Percentiles rank a stretch among this genome's conserved stretches.
These are phyloP conservation scores for Ichneumoninae sp. DNA, from an alignment of 2,888 invertebrate species.

Conservation along the genomic window DNA sequence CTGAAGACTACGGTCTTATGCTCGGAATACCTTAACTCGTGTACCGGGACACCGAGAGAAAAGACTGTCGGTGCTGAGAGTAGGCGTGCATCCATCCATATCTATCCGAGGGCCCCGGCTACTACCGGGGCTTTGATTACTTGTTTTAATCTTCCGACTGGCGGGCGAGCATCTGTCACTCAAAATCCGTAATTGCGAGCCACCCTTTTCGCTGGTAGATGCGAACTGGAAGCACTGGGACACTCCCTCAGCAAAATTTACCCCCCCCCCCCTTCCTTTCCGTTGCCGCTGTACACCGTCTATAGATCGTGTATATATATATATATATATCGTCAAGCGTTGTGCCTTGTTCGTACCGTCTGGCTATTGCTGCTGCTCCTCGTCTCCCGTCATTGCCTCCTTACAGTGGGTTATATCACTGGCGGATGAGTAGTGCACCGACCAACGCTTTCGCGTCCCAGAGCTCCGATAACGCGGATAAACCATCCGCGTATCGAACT, in stretches of 20 bases:
- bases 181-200: constrained; percentile 83
- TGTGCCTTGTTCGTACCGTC: constrained; percentile 49
- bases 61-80: constrained; percentile 60
- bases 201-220: constrained; percentile 73
- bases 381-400: constrained; percentile 46
- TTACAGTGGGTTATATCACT: constrained; percentile 17
- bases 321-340: constrained; percentile 26
- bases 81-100: constrained; percentile 81
- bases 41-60: constrained; percentile 57
- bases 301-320: constrained; percentile 37
- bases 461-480: constrained; percentile 16
- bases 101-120: constrained; percentile 76
- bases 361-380: constrained; percentile 26
- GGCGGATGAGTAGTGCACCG: constrained; percentile 1
- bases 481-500: not conserved
- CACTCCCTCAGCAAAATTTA: constrained; percentile 30
- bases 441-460: constrained; percentile 5
- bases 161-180: constrained; percentile 84
- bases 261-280: constrained; percentile 40
- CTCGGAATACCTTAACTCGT: no score
- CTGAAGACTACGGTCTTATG: no score
- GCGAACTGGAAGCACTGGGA: constrained; percentile 43
- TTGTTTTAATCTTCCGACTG: constrained; percentile 84
- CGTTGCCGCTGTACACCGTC: constrained; percentile 47
- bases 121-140: constrained; percentile 83